Evolutionary conservation across 23 tunicate genomes (phyloP), one percentile per base, ranked within the genome.

Genomic region (Clavelina lepadiformis): DNA sequence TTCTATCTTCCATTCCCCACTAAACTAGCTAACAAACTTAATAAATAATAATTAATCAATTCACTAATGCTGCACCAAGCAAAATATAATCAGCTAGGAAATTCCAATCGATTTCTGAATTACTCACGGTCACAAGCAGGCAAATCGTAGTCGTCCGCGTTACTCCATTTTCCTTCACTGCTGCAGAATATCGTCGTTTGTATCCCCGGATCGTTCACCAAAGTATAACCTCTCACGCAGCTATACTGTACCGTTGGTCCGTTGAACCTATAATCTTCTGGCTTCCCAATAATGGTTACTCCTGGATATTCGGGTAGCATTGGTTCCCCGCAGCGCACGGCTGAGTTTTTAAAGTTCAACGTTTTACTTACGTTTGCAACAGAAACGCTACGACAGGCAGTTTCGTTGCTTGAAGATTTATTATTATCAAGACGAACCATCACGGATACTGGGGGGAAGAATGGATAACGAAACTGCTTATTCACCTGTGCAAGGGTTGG

Each of bases 61-160:
- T n/a, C n/a, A n/a, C n/a, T n/a, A n/a, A n/a, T n/a, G n/a, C n/a
- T n/a, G n/a, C n/a, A n/a, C n/a, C n/a, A n/a, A n/a, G n/a, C n/a
- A n/a, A n/a, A n/a, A n/a, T n/a, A n/a, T n/a, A n/a, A n/a, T n/a
- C n/a, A n/a, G n/a, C n/a, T n/a, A n/a, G n/a, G n/a, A n/a, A n/a
- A n/a, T n/a, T n/a, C n/a, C 15, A 11, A 15, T 41, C 49, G 49
- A 53, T 53, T 53, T 53, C n/a, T 59, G 6, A n/a, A n/a, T 30
- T 25, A 46, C 87, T 72, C 68, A 83, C 91, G 38, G 60, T 67
- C 69, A 59, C 91, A 83, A 24, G 49, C 19, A 18, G 91, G 91
- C 22, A 58, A 56, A 6, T 61, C 69, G 20, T 44, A 35, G 46
- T 75, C 71, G 11, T 51, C 72, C 38, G 59, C 71, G 72, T 83